phyloP scores from a whole-genome alignment of 2,113 vertebrate species.

The Forbesichthys papilliferus region DNA sequence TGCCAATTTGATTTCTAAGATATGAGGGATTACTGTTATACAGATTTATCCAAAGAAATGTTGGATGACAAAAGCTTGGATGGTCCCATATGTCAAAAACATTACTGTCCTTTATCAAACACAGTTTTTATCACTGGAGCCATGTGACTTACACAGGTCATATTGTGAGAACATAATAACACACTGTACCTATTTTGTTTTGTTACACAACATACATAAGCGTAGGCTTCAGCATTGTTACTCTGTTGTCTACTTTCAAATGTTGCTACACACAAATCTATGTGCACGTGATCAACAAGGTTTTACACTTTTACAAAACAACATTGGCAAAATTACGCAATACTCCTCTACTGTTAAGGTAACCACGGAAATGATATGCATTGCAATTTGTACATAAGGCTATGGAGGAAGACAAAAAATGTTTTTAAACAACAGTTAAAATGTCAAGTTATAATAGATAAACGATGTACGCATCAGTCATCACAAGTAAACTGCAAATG shows the following conservation, averaged over 20 bases:
- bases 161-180: no score
- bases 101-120: no score
- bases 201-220: slow-evolving; percentile 40
- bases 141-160: no score
- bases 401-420: slow-evolving; percentile 79
- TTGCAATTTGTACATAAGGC: slow-evolving; percentile 80
- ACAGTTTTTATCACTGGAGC: slow-evolving; percentile 1
- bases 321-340: slow-evolving; percentile 56
- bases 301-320: slow-evolving; percentile 65
- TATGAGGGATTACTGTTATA: no score
- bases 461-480: slow-evolving; percentile 51
- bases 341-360: slow-evolving; percentile 57
- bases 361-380: slow-evolving; percentile 70
- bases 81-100: no score
- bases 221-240: slow-evolving; percentile 26
- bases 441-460: slow-evolving; percentile 23
- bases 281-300: slow-evolving; percentile 69
- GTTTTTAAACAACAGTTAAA: slow-evolving; percentile 15
- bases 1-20: no score
- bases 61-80: no score
- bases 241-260: slow-evolving; percentile 18
- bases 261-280: slow-evolving; percentile 65
- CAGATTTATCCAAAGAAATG: no score
- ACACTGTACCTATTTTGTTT: slow-evolving; percentile 19
- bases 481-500: slow-evolving; percentile 28